Conservation (phyloP, 2,797 vertebrate species). For the Syngnathus acus region DNA sequence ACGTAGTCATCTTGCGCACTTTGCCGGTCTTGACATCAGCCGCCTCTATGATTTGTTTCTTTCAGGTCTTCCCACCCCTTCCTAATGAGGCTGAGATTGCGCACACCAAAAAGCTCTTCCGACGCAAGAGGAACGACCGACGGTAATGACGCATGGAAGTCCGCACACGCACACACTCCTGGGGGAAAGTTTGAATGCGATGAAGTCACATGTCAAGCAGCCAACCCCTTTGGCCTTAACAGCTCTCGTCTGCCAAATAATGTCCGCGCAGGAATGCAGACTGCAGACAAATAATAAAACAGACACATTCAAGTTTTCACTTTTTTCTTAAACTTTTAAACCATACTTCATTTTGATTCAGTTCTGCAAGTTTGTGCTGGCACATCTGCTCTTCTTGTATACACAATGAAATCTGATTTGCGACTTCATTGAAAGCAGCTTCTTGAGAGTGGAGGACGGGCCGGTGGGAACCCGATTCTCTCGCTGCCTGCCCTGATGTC, state of each 20-base stretch:
- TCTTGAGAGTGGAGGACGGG: conserved; percentile 24
- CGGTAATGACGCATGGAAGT: conserved; percentile 69
- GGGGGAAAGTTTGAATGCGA: conserved; percentile 35
- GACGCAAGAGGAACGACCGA: conserved; percentile 85
- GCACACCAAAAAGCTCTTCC: conserved; percentile 94
- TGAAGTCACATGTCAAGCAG: conserved; percentile 42
- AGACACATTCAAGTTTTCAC: conserved; percentile 21
- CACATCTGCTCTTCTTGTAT: conserved; percentile 33
- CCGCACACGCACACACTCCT: conserved; percentile 8
- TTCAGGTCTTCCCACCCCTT: conserved; percentile 84
- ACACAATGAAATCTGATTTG: conserved; percentile 43
- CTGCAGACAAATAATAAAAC: conserved; percentile 22
- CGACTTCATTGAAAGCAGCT: conserved; percentile 53
- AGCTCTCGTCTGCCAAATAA: conserved; percentile 41
- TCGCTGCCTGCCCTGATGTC: conserved; percentile 61
- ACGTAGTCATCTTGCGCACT: too few species aligned
- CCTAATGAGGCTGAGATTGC: conserved; percentile 93
- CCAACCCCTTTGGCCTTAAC: conserved; percentile 35
- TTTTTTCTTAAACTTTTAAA: conserved; percentile 13
- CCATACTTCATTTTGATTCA: conserved; percentile 7
- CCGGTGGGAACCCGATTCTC: conserved; percentile 26
- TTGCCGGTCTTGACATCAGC: conserved; percentile 17
- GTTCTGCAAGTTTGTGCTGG: conserved; percentile 15
- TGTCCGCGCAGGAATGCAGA: conserved; percentile 49
- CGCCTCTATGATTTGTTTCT: conserved; percentile 31